Evolutionary conservation across 2,113 vertebrate genomes (phyloP).

Genomic region (Bubalus kerabau): DNA sequence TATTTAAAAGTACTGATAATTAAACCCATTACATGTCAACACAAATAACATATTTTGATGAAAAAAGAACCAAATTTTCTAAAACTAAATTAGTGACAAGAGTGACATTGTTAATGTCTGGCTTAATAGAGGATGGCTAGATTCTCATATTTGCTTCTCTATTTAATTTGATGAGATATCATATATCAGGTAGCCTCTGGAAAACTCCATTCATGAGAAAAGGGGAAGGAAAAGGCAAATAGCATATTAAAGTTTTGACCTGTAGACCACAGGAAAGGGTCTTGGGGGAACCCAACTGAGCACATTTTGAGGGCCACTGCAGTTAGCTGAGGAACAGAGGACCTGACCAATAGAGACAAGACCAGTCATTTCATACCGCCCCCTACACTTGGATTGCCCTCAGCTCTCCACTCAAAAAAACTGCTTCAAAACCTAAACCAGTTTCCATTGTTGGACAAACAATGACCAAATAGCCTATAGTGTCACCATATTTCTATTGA

Average conservation of each 20-base stretch:
- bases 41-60: not conserved
- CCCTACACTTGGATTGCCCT: not conserved
- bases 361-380: not conserved
- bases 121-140: not conserved
- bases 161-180: not conserved
- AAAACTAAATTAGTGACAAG: not conserved
- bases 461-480: not conserved
- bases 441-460: not conserved
- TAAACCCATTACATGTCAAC: not conserved
- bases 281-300: not conserved
- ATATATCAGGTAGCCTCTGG: not conserved
- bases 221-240: not conserved
- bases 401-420: accelerated
- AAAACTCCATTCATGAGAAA: not conserved
- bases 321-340: not conserved
- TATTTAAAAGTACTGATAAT: not conserved
- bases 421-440: not conserved
- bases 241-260: not conserved
- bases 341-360: not conserved
- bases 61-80: not conserved
- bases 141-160: not conserved
- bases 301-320: not conserved
- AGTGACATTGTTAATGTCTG: not conserved
- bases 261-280: not conserved
- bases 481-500: not conserved